Evolutionary conservation across 2,797 vertebrate species (phyloP).

Genomic region (Crypturellus tataupa): DNA sequence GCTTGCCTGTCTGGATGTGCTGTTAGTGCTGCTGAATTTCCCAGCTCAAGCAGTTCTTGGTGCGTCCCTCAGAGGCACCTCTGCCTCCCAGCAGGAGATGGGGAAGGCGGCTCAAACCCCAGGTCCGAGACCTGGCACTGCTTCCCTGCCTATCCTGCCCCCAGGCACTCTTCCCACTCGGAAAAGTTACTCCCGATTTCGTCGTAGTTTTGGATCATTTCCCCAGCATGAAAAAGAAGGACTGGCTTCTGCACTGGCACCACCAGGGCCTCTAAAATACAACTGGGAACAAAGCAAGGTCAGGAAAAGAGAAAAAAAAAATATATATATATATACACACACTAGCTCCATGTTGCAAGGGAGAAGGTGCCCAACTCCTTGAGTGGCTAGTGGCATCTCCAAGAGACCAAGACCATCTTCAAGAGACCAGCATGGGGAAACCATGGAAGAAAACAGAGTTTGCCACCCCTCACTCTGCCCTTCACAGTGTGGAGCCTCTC

Average conservation of each 20-base stretch:
- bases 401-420: not conserved
- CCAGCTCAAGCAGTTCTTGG: not conserved
- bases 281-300: no score
- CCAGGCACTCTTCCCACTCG: not conserved
- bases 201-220: not conserved
- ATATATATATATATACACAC: no score
- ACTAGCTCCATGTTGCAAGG: not conserved
- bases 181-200: not conserved
- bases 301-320: not conserved
- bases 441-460: not conserved
- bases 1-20: not conserved
- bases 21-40: fast-evolving
- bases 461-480: slow-evolving; percentile 8
- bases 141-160: not conserved
- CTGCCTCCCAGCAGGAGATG: not conserved
- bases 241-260: no score
- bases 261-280: not conserved
- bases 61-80: not conserved
- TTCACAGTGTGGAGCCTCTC: slow-evolving; percentile 24
- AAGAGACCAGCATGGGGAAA: not conserved
- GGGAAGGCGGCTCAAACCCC: not conserved
- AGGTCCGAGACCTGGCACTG: not conserved
- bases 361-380: not conserved
- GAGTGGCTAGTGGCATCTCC: not conserved
- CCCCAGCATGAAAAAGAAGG: no score